These are phyloP conservation scores for Zaprionus gabonicus DNA, from an alignment of 1,140 invertebrate genomes.

Conservation along the genomic window DNA sequence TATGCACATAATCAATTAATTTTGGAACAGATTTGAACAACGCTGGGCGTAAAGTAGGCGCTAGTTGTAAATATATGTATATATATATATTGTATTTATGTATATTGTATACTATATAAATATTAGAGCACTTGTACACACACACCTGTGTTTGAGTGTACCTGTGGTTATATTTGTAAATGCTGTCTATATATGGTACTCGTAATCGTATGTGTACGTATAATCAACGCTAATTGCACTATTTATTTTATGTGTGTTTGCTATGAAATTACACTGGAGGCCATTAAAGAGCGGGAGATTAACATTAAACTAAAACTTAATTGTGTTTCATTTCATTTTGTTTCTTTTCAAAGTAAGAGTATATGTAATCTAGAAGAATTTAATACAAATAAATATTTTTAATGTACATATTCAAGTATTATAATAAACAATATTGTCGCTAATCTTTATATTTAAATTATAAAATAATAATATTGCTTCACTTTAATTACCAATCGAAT, in stretches of 20 bases:
- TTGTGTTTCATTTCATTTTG: background rate
- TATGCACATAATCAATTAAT: slow-evolving; percentile 57
- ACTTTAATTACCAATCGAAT: slow-evolving; percentile 55
- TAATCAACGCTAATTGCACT: slow-evolving; percentile 77
- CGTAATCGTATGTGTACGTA: slow-evolving; percentile 53
- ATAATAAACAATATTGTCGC: slow-evolving; percentile 12
- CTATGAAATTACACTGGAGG: slow-evolving; percentile 53
- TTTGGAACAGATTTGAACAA: slow-evolving; percentile 78
- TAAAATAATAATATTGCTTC: slow-evolving; percentile 58
- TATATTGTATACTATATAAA: slow-evolving; percentile 46
- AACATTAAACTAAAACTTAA: slow-evolving; percentile 11
- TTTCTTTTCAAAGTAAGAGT: slow-evolving; percentile 3
- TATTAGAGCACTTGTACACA: slow-evolving; percentile 32
- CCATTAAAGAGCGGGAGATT: slow-evolving; percentile 39
- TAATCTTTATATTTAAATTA: slow-evolving; percentile 36
- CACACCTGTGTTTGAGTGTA: slow-evolving; percentile 1
- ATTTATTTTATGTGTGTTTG: slow-evolving; percentile 48
- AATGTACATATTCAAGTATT: slow-evolving; percentile 17
- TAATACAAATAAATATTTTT: slow-evolving; percentile 43
- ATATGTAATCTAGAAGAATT: slow-evolving; percentile 15
- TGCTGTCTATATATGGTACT: slow-evolving; percentile 50
- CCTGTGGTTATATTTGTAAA: slow-evolving; percentile 30
- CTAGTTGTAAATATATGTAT: slow-evolving; percentile 69
- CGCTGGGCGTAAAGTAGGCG: slow-evolving; percentile 78
- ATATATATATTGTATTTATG: background rate